These are phyloP conservation scores for Crossoptilon crossoptilon DNA, from an alignment of 2,797 vertebrate species.

Conservation along the genomic window DNA sequence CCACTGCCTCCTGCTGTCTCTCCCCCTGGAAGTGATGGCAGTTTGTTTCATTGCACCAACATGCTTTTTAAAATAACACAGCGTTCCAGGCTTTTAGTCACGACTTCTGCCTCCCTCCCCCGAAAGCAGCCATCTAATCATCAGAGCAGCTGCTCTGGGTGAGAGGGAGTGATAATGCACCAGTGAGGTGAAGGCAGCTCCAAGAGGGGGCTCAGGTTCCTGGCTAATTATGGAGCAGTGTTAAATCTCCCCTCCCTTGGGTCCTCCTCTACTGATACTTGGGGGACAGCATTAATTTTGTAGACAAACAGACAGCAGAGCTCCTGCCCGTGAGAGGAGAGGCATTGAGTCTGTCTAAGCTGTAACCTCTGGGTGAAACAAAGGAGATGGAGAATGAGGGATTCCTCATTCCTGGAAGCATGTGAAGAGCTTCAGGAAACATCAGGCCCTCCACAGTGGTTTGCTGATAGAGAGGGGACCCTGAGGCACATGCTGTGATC, in stretches of 20 bases:
- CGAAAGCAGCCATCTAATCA: conserved; percentile 63
- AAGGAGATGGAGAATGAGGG: conserved; percentile 15
- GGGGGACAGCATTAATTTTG: conserved; percentile 2
- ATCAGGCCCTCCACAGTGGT: conserved; percentile 3
- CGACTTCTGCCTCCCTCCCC: conserved; percentile 67
- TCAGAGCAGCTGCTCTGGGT: conserved; percentile 67
- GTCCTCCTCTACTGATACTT: conserved; percentile 30
- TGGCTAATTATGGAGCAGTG: conserved; percentile 25
- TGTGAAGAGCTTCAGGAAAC: conserved; percentile 20
- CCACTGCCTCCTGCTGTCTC: neutral
- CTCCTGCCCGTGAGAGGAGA: neutral
- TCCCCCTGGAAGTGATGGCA: conserved; percentile 23
- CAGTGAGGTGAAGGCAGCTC: conserved; percentile 35
- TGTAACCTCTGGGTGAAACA: conserved; percentile 28
- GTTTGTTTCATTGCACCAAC: conserved; percentile 56
- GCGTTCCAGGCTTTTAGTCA: conserved; percentile 69
- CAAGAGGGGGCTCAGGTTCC: conserved; percentile 36
- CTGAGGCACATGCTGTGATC: rapidly evolving
- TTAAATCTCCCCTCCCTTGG: conserved; percentile 11
- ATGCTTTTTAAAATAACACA: conserved; percentile 74
- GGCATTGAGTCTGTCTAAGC: conserved; percentile 7
- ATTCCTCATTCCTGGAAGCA: conserved; percentile 32
- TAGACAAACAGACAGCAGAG: conserved; percentile 47
- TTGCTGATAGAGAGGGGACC: too few species aligned
- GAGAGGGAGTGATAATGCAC: conserved; percentile 64